These are phyloP conservation scores for Calliphora vicina DNA, from an alignment of 1,140 invertebrate species.

Conservation along the genomic window DNA sequence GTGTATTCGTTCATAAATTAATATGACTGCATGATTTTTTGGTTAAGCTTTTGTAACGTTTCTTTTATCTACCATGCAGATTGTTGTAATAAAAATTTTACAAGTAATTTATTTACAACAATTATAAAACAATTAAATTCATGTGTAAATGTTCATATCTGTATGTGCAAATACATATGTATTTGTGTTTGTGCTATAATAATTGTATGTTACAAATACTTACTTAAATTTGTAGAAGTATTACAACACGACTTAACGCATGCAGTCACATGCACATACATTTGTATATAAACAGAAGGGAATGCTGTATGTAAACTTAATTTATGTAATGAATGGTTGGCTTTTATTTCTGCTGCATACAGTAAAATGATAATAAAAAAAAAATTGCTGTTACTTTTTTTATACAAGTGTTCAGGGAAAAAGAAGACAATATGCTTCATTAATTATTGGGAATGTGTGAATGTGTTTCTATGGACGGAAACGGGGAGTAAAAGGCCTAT, in stretches of 20 bases:
- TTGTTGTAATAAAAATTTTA: constrained; percentile 27
- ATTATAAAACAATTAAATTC: constrained; percentile 34
- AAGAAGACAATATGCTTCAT: background rate
- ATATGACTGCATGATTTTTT: background rate
- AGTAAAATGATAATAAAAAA: background rate
- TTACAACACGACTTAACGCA: background rate
- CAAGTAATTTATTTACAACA: constrained; percentile 33
- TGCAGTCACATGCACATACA: background rate
- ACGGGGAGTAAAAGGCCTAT: too few species aligned
- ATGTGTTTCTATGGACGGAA: too few species aligned
- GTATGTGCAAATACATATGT: background rate
- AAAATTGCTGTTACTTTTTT: background rate
- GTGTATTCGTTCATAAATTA: background rate
- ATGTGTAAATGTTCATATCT: background rate
- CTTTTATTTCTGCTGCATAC: background rate
- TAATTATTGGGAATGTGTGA: background rate
- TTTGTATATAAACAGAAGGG: background rate
- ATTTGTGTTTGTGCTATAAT: background rate
- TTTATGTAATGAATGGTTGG: constrained; percentile 10
- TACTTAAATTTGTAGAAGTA: background rate
- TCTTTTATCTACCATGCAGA: background rate
- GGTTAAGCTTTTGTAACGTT: too few species aligned
- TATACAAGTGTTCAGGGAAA: background rate
- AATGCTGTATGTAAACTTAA: background rate
- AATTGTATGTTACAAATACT: background rate